phyloP scores from a whole-genome alignment of 2,113 vertebrate species.

The Protobothrops mucrosquamatus region DNA sequence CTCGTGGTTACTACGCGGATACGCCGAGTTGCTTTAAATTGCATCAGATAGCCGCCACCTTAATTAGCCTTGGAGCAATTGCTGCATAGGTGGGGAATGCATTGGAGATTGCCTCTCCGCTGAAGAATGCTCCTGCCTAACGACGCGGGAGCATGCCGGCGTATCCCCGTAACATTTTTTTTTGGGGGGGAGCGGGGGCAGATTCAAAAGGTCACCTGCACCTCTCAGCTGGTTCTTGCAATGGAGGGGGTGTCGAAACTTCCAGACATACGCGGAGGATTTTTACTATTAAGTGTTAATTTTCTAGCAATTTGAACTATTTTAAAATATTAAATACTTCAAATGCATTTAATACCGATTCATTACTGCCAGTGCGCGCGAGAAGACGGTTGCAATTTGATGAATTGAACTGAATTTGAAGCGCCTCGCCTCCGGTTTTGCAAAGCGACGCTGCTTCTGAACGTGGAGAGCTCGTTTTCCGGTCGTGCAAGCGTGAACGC shows the following conservation, averaged over 20 bases:
- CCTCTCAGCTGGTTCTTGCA: neutral
- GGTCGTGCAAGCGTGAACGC: neutral
- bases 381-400: neutral
- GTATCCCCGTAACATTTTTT: neutral
- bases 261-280: neutral
- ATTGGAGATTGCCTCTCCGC: neutral
- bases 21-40: neutral
- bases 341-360: neutral
- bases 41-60: neutral
- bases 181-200: no score
- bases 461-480: neutral
- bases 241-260: neutral
- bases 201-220: neutral
- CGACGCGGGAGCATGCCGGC: neutral
- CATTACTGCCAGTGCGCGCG: neutral
- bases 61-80: neutral
- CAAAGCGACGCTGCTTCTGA: neutral
- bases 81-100: neutral
- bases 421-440: neutral
- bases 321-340: no score
- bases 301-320: neutral
- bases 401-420: neutral
- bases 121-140: neutral
- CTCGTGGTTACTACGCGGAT: neutral
- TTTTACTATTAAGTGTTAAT: neutral